These are phyloP conservation scores for Tupaia tana DNA, from an alignment of 2,113 vertebrate genomes.

Conservation along the genomic window DNA sequence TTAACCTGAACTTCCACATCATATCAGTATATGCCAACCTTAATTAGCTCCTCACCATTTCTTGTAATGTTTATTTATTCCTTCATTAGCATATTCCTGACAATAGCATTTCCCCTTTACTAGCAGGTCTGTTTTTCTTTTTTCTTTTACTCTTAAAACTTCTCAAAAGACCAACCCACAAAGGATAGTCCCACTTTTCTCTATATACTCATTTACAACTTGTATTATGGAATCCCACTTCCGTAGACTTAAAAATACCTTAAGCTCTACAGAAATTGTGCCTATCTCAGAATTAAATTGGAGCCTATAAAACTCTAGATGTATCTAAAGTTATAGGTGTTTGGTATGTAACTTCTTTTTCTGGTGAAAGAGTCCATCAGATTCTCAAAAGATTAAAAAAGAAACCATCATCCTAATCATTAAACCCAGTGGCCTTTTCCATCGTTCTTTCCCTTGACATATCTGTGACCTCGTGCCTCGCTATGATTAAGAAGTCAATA, in stretches of 20 bases:
- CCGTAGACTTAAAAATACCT: background rate
- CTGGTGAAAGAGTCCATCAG: background rate
- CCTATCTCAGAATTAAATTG: background rate
- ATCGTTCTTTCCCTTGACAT: background rate
- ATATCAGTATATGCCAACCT: background rate
- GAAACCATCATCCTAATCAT: background rate
- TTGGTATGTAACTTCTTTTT: background rate
- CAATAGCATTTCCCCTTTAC: background rate
- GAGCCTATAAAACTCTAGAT: background rate
- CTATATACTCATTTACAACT: too few relatives aligned
- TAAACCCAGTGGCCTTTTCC: background rate
- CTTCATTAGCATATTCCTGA: background rate
- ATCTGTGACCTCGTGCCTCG: background rate
- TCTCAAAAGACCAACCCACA: background rate
- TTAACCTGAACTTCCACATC: background rate
- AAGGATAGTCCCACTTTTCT: background rate
- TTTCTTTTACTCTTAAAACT: background rate
- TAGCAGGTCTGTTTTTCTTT: background rate
- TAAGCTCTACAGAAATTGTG: background rate
- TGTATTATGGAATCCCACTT: background rate
- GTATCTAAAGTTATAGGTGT: background rate
- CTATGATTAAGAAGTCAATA: background rate
- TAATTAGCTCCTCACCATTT: background rate
- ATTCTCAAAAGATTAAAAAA: conserved; percentile 35
- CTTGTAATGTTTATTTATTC: background rate